Evolutionary conservation across 2,797 vertebrate genomes (phyloP).

Genomic region (Salmo trutta): DNA sequence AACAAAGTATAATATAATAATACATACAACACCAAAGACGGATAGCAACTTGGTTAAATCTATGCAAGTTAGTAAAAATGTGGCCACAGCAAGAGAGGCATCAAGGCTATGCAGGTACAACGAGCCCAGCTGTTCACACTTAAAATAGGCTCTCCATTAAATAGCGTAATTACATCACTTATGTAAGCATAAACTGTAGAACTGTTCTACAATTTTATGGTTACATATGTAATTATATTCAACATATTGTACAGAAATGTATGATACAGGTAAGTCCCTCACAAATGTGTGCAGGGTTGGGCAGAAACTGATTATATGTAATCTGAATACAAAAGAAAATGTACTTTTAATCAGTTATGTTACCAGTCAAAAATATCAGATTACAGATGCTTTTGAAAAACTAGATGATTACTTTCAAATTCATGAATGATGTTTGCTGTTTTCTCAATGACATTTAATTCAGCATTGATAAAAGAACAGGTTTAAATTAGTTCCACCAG

Average conservation of each 20-base stretch:
- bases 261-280: background rate
- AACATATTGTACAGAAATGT: background rate
- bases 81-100: background rate
- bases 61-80: background rate
- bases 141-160: background rate
- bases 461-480: no score
- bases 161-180: background rate
- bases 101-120: background rate
- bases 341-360: no score
- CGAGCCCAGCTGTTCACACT: conserved; percentile 1
- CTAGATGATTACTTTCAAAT: no score
- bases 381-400: no score
- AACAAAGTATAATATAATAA: background rate
- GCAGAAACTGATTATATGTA: no score
- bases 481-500: no score
- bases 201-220: background rate
- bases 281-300: background rate
- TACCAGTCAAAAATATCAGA: no score
- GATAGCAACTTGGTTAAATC: background rate
- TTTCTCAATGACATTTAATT: no score
- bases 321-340: no score
- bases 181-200: background rate
- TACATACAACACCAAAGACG: background rate
- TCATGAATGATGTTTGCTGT: no score
- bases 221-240: background rate